A percentile compares a stretch with the other conserved stretches of the same genome.
Evolutionary conservation across 1,140 invertebrate genomes (phyloP).

Genomic region (Pogonomyrmex barbatus): DNA sequence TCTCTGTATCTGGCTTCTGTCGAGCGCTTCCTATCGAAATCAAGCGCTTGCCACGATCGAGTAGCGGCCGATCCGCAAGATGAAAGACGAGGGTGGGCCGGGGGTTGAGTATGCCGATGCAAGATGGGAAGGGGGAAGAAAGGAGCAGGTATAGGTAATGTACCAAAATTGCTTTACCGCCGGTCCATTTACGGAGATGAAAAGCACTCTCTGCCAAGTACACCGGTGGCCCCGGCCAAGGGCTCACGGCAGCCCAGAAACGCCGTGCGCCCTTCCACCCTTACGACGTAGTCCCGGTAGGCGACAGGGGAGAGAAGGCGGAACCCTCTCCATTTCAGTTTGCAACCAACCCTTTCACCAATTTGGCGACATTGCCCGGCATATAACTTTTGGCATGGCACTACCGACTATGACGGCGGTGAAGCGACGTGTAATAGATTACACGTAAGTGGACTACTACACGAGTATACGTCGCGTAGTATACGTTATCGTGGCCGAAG

Average conservation of each 20-base stretch:
- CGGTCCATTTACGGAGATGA: conserved; percentile 85
- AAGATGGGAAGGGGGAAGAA: conserved; percentile 58
- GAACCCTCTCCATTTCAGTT: conserved; percentile 78
- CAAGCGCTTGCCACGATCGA: conserved; percentile 74
- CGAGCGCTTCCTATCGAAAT: conserved; percentile 74
- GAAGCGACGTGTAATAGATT: conserved; percentile 59
- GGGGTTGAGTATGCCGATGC: conserved; percentile 29
- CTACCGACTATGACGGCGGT: conserved; percentile 66
- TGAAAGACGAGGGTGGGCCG: conserved; percentile 70
- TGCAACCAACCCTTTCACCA: conserved; percentile 80
- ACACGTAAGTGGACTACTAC: conserved; percentile 60
- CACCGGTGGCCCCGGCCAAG: conserved; percentile 79
- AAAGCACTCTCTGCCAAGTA: conserved; percentile 86
- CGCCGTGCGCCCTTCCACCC: conserved; percentile 76
- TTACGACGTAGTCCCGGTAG: conserved; percentile 64
- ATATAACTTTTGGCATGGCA: conserved; percentile 71
- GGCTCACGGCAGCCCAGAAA: conserved; percentile 77
- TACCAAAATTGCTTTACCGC: conserved; percentile 85
- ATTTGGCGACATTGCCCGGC: conserved; percentile 77
- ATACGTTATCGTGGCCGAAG: conserved; percentile 29
- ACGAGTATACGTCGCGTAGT: conserved; percentile 41
- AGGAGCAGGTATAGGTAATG: conserved; percentile 83
- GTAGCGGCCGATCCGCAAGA: conserved; percentile 70
- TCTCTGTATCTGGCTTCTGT: conserved; percentile 33
- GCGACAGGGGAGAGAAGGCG: conserved; percentile 45